These are phyloP conservation scores for Probaryconus sp. DNA, from an alignment of 1,140 invertebrate genomes.

Conservation along the genomic window DNA sequence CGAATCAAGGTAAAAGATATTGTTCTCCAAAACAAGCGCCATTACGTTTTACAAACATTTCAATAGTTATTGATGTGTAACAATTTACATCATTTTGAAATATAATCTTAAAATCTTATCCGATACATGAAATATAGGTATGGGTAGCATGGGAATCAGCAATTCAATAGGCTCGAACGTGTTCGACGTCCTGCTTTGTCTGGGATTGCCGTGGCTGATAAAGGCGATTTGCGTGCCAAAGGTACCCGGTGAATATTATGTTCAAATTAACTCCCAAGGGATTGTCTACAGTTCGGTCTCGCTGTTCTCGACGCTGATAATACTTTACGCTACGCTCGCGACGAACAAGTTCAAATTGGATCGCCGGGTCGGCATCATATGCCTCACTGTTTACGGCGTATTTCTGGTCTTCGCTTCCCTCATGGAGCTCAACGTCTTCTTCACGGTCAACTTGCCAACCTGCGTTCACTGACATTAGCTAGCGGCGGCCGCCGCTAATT, in stretches of 20 bases:
- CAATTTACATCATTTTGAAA: no score
- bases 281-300: slow-evolving; percentile 90
- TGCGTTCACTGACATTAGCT: slow-evolving; percentile 78
- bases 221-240: slow-evolving; percentile 86
- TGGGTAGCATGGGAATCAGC: slow-evolving; percentile 91
- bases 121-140: slow-evolving; percentile 78
- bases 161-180: slow-evolving; percentile 94
- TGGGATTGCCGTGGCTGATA: slow-evolving; percentile 93
- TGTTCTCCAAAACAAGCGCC: no score
- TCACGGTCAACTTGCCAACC: slow-evolving; percentile 88
- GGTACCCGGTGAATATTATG: slow-evolving; percentile 82
- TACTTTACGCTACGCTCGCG: slow-evolving; percentile 86
- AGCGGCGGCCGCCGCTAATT: slow-evolving; percentile 33
- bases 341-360: slow-evolving; percentile 88
- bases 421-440: slow-evolving; percentile 92
- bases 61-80: no score
- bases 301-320: slow-evolving; percentile 85
- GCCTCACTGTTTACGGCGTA: slow-evolving; percentile 86
- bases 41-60: no score
- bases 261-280: slow-evolving; percentile 88
- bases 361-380: slow-evolving; percentile 85
- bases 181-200: slow-evolving; percentile 90
- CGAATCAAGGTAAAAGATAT: slow-evolving; percentile 88
- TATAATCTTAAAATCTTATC: no score
- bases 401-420: slow-evolving; percentile 88